Conservation (phyloP, 2,888 invertebrate genomes). For the Ochropacha duplaris region DNA sequence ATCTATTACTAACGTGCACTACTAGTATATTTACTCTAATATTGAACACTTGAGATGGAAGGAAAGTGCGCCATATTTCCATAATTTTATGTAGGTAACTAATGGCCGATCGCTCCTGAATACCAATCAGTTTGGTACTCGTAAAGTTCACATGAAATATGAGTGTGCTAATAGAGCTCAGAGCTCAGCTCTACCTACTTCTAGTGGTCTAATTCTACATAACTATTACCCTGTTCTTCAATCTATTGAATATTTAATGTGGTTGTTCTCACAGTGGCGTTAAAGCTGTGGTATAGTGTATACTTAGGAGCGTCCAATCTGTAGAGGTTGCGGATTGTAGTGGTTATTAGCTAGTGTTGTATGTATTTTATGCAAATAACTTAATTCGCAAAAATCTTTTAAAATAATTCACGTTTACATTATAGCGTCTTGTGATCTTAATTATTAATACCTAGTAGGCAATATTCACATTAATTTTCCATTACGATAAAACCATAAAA, state of each 20-base stretch:
- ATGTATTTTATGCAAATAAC: background rate
- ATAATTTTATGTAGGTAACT: slow-evolving; percentile 2
- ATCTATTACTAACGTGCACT: background rate
- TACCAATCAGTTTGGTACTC: slow-evolving; percentile 9
- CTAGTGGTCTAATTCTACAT: slow-evolving; percentile 28
- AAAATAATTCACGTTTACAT: background rate
- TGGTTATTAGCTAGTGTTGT: background rate
- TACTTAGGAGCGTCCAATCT: slow-evolving; percentile 6
- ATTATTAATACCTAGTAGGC: too few species aligned
- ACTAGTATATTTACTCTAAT: background rate
- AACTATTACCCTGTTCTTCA: slow-evolving; percentile 26
- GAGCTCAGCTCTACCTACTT: slow-evolving; percentile 8
- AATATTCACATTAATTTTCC: too few species aligned
- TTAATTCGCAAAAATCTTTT: background rate
- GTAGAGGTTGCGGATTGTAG: background rate
- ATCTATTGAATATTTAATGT: slow-evolving; percentile 30
- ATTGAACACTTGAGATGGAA: background rate
- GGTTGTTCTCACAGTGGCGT: slow-evolving; percentile 29
- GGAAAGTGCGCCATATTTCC: background rate
- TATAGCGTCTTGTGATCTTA: too few species aligned
- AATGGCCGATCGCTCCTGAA: slow-evolving; percentile 6
- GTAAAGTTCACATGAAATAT: slow-evolving; percentile 15
- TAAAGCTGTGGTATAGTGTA: slow-evolving; percentile 22
- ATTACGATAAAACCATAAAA: background rate
- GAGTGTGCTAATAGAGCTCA: slow-evolving; percentile 17